phyloP scores from a whole-genome alignment of 2,888 invertebrate species.

The Sthenelais limicola region DNA sequence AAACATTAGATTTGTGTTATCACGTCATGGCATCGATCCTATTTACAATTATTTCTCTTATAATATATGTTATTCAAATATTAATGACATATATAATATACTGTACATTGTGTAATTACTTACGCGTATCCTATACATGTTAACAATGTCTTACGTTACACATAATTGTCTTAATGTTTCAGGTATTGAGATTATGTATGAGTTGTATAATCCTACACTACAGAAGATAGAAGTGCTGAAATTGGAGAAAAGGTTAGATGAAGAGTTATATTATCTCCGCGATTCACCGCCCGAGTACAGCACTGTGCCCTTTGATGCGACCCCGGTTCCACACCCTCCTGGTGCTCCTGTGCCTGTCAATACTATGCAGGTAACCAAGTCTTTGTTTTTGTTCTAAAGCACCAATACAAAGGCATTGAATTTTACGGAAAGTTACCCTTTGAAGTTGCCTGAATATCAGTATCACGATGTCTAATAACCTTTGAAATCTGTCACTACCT shows the following conservation, averaged over 20 bases:
- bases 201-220: slow-evolving; percentile 94
- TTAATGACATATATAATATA: too few species aligned
- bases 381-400: background rate
- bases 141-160: too few species aligned
- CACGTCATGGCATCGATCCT: too few species aligned
- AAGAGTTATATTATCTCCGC: slow-evolving; percentile 86
- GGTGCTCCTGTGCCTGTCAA: slow-evolving; percentile 87
- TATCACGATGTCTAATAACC: too few species aligned
- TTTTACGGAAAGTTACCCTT: slow-evolving; percentile 7
- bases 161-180: too few species aligned
- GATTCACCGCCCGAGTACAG: slow-evolving; percentile 93
- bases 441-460: background rate
- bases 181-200: slow-evolving; percentile 83
- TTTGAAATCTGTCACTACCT: too few species aligned
- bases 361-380: slow-evolving; percentile 67
- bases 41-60: too few species aligned
- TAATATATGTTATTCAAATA: too few species aligned
- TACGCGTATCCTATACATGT: too few species aligned
- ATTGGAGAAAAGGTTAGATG: slow-evolving; percentile 93
- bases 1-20: too few species aligned
- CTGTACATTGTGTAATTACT: too few species aligned
- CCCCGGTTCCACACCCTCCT: slow-evolving; percentile 83
- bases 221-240: slow-evolving; percentile 90
- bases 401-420: background rate
- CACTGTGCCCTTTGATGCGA: slow-evolving; percentile 94